Conservation (phyloP, 2,888 invertebrate species). For the Stenodera caucasica region DNA sequence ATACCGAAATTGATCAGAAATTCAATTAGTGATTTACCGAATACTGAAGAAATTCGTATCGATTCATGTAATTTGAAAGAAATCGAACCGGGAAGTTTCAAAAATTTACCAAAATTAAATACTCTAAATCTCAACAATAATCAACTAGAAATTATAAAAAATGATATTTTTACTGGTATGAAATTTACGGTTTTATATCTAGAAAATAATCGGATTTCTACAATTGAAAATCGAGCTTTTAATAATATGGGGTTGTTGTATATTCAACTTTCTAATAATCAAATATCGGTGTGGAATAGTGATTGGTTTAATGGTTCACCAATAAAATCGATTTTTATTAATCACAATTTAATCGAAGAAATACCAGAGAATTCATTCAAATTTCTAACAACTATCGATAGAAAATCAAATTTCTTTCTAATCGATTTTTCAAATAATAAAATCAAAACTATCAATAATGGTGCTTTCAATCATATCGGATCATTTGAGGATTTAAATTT, state of each 20-base stretch:
- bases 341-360: conserved; percentile 13
- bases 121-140: background rate
- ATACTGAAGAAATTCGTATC: background rate
- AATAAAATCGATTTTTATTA: background rate
- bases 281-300: conserved; percentile 32
- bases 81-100: background rate
- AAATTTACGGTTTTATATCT: background rate
- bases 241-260: conserved; percentile 9
- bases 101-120: background rate
- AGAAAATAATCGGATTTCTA: conserved; percentile 14
- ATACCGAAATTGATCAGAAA: background rate
- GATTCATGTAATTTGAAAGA: background rate
- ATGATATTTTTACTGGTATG: conserved; percentile 12
- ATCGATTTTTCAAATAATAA: background rate
- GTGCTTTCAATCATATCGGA: background rate
- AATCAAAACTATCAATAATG: background rate
- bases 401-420: background rate
- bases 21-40: conserved; percentile 4
- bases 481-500: background rate
- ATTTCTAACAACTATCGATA: background rate
- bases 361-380: conserved; percentile 36
- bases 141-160: background rate
- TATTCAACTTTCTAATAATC: conserved; percentile 36
- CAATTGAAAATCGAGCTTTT: conserved; percentile 14
- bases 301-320: conserved; percentile 40